A percentile compares a stretch with the other conserved stretches of the same genome.
These are phyloP conservation scores for Sesamia nonagrioides DNA, from an alignment of 1,140 invertebrate genomes.

Conservation along the genomic window DNA sequence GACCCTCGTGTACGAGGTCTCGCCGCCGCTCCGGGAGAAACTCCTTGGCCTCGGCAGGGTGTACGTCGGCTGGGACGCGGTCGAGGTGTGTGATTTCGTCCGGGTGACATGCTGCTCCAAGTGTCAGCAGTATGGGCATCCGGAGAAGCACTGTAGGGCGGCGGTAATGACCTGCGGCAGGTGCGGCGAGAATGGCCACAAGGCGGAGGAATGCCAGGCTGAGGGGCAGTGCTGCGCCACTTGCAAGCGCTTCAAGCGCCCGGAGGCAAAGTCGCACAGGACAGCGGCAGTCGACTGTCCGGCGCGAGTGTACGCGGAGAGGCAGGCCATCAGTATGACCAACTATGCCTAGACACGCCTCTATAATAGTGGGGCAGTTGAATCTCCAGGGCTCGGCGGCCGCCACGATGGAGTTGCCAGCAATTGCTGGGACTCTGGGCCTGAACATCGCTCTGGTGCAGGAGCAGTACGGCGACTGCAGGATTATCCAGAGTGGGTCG, in stretches of 20 bases:
- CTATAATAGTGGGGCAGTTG: background rate
- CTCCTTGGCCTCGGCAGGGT: too few relatives aligned
- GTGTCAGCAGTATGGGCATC: constrained; percentile 3
- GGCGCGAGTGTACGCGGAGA: background rate
- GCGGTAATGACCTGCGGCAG: background rate
- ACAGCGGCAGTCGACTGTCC: background rate
- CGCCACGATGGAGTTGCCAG: background rate
- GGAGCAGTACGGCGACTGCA: background rate
- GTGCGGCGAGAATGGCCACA: background rate
- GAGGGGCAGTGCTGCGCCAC: background rate
- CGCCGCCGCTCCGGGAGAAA: too few relatives aligned
- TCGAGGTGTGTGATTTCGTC: too few relatives aligned
- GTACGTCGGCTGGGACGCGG: background rate
- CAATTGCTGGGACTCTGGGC: background rate
- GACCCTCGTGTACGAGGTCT: too few relatives aligned
- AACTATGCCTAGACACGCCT: background rate
- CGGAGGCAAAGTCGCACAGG: background rate
- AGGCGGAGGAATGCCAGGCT: background rate
- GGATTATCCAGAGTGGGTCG: background rate
- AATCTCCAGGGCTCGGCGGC: background rate
- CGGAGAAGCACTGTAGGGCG: background rate
- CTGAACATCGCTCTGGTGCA: background rate
- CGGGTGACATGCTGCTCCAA: background rate
- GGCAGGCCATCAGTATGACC: background rate
- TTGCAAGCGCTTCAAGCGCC: background rate